Conservation (phyloP, 2,888 invertebrate species). For the Drosophila recens region DNA sequence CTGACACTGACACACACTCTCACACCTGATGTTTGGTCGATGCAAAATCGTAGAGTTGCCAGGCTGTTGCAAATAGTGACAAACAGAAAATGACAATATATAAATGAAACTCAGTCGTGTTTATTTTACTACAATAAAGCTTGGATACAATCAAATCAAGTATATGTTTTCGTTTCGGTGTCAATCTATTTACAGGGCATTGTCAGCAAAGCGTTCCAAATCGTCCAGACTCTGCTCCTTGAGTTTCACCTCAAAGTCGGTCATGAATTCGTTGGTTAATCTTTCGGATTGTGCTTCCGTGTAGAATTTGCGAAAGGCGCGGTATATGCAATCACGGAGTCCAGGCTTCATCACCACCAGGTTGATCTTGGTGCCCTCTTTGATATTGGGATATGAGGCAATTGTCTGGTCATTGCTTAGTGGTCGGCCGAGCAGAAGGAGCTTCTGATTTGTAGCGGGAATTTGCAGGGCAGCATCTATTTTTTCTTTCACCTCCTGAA, state of each 20-base stretch:
- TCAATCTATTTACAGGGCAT: slow-evolving; percentile 39
- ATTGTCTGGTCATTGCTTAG: slow-evolving; percentile 90
- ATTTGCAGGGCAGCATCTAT: slow-evolving; percentile 88
- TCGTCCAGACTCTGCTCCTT: slow-evolving; percentile 84
- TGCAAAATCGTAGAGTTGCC: slow-evolving; percentile 61
- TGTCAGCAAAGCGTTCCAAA: slow-evolving; percentile 83
- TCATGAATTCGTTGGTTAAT: slow-evolving; percentile 82
- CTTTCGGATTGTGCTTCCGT: slow-evolving; percentile 88
- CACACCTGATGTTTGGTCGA: slow-evolving; percentile 33
- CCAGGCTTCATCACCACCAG: slow-evolving; percentile 90
- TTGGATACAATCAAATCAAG: slow-evolving; percentile 28
- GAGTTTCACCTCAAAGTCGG: slow-evolving; percentile 82
- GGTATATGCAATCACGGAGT: slow-evolving; percentile 87
- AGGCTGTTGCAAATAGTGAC: slow-evolving; percentile 30
- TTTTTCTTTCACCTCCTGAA: slow-evolving; percentile 90
- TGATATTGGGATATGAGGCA: slow-evolving; percentile 89
- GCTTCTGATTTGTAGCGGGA: slow-evolving; percentile 89
- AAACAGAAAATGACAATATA: slow-evolving; percentile 4
- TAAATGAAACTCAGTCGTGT: slow-evolving; percentile 23
- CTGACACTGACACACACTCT: slow-evolving; percentile 33
- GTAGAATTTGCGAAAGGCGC: slow-evolving; percentile 86
- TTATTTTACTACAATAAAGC: slow-evolving; percentile 29
- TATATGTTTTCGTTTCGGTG: slow-evolving; percentile 22
- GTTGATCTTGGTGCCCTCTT: slow-evolving; percentile 91
- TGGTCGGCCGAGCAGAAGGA: slow-evolving; percentile 90